phyloP scores from a whole-genome alignment of 2,888 invertebrate species.

The Caenorhabditis wallacei region DNA sequence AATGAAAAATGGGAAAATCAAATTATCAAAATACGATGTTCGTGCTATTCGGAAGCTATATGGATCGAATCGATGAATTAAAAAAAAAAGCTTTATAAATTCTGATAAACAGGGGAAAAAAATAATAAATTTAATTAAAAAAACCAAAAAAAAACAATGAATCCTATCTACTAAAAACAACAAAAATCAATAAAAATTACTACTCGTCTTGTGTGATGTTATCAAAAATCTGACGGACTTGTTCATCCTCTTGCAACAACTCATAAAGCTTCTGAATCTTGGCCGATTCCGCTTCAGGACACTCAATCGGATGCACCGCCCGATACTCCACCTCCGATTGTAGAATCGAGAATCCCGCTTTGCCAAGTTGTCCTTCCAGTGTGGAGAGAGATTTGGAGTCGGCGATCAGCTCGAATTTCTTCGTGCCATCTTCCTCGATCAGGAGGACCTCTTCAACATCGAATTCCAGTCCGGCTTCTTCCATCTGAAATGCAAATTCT shows the following conservation, averaged over 20 bases:
- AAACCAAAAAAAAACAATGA: slow-evolving; percentile 11
- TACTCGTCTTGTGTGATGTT: slow-evolving; percentile 64
- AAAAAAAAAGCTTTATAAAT: slow-evolving; percentile 1
- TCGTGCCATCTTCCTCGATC: slow-evolving; percentile 66
- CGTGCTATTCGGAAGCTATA: slow-evolving; percentile 38
- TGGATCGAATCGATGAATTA: neutral
- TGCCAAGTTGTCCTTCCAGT: slow-evolving; percentile 68
- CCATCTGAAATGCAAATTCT: slow-evolving; percentile 66
- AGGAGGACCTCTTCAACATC: slow-evolving; percentile 79
- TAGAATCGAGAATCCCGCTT: slow-evolving; percentile 65
- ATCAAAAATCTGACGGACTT: slow-evolving; percentile 70
- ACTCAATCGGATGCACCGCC: slow-evolving; percentile 69
- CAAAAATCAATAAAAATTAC: slow-evolving; percentile 1
- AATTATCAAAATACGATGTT: slow-evolving; percentile 29
- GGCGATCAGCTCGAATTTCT: slow-evolving; percentile 75
- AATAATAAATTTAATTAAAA: slow-evolving; percentile 3
- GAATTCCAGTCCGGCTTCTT: slow-evolving; percentile 79
- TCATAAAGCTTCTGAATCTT: slow-evolving; percentile 73
- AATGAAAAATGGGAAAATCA: neutral
- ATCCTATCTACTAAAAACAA: slow-evolving; percentile 8
- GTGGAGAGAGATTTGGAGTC: slow-evolving; percentile 67
- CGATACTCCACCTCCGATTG: slow-evolving; percentile 71
- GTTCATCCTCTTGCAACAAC: slow-evolving; percentile 70
- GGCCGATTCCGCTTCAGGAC: slow-evolving; percentile 64
- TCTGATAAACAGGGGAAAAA: slow-evolving; percentile 8